Base-by-base conservation (phyloP, 2,888 invertebrate species). In the Drosophila barbarae region DNA sequence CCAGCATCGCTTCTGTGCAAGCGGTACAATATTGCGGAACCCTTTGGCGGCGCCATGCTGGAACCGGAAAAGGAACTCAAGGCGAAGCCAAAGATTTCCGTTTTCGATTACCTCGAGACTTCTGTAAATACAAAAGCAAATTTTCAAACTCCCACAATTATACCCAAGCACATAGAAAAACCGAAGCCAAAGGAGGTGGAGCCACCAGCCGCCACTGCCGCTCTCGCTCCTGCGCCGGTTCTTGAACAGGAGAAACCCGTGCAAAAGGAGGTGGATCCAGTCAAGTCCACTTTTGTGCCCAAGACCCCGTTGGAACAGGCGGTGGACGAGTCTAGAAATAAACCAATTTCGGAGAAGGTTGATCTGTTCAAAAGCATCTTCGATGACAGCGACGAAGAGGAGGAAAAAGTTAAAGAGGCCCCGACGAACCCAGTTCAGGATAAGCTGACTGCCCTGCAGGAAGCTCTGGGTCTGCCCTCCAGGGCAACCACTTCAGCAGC, bases 351-450 rank as follows among this genome's bases (percentile, higher is more conserved):
- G 21, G 91, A 93, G 49, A 93, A 93, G 76, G 91, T 92, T 65
- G 97, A 97, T 89, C 90, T 98, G 5, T 98, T 96, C 85, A 96
- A 95, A 88, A 94, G 96, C 0, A 96, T 98, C 80, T 98, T 98
- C 86, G 91, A 95, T 28, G 95, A 95, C 64, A 94, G 94, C 83
- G 95, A 94, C 77, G 91, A 92, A 13, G 93, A 93, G 52, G 90
- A 90, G 4, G 91, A 91, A 3, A 10, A 49, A 73, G 80, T 26
- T 7, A 18, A 36, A 65, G 35, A 52, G 2, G n/a, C 34, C 5
- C 23, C 38, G 0, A n/a, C 30, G 12, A 34, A n/a, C 7, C 8
- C 81, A 72, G 60, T 72, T 77, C 57, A 88, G 8, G 70, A 75
- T 15, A 73, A 72, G 50, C 46, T 70, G 0, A 61, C 67, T 23